Evolutionary conservation across 2,797 vertebrate species (phyloP), one percentile per base, ranked within the genome.

Genomic region (Allobates femoralis): DNA sequence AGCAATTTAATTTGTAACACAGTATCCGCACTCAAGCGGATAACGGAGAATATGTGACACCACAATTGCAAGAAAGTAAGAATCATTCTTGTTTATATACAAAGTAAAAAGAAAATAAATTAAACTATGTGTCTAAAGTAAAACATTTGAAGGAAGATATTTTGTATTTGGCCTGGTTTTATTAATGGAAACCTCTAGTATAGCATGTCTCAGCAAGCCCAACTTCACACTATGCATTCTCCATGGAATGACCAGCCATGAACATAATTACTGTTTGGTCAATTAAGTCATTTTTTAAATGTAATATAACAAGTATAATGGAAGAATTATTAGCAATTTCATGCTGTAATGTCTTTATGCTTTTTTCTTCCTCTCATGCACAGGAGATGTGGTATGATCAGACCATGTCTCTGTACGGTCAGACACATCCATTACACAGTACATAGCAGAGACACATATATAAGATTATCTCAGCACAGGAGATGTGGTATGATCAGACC

Each of bases 31-130:
- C 90, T 98, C 98, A 84, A 98, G 93, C 90, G 96, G 94, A 0
- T 97, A 99, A 93, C 96, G 91, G 88, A 96, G 97, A 86, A 96
- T 99, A 90, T 95, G 97, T 5, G 97, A 99, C 87, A 96, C 97
- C 86, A 99, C 98, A 80, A 83, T 99, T 15, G 97, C 98, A 88
- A 96, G 98, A 90, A 99, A 98, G 98, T 99, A 92, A 97, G 86
- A 60, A 51, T 50, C 3, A 7, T 37, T 23, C n/a, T 84, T 32
- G n/a, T 66, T 32, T 18, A 32, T 32, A 32, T 21, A 37, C 23
- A 14, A 1, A 60, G 56, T 64, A 60, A 1, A 12, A 37, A 67
- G 55, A 62, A 26, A 67, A 67, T 34, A 34, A 5, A 16, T n/a
- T 10, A 46, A 12, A 60, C 15, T 30, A 30, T 3, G 11, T 32